Evolutionary conservation across 2,797 vertebrate genomes (phyloP).

Genomic region (Halcyon leucocephala): DNA sequence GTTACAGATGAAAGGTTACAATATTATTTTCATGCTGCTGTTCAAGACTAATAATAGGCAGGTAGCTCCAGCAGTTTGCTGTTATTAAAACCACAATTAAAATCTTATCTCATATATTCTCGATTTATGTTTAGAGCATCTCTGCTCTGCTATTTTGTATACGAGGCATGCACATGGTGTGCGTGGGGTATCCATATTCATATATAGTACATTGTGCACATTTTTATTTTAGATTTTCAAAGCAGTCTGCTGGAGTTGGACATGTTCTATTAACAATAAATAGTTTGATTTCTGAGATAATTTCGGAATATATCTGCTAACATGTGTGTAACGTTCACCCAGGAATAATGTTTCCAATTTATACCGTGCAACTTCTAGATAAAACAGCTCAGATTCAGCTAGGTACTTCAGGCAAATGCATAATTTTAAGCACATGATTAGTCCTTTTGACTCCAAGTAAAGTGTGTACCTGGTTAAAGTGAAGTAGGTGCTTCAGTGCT

Average conservation of each 20-base stretch:
- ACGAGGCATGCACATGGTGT: neutral
- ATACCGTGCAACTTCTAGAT: accelerated
- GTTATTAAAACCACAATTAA: conserved; percentile 30
- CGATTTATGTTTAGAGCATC: neutral
- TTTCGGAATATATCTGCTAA: neutral
- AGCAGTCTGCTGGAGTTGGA: neutral
- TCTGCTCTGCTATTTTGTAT: neutral
- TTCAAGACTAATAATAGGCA: conserved; percentile 8
- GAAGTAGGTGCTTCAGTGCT: conserved; percentile 17
- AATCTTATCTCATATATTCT: conserved; percentile 1
- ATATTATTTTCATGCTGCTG: conserved; percentile 5
- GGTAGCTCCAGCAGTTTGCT: conserved; percentile 32
- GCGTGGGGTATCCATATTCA: neutral
- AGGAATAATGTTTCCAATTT: neutral
- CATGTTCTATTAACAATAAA: neutral
- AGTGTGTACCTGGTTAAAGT: neutral
- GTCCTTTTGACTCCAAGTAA: neutral
- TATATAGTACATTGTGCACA: neutral
- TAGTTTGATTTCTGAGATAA: neutral
- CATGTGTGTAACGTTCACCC: neutral
- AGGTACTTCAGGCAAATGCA: neutral
- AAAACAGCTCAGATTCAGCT: neutral
- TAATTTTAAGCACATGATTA: neutral
- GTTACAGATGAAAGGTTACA: conserved; percentile 53
- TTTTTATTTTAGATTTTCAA: neutral